These are phyloP conservation scores for Diorhabda carinulata DNA, from an alignment of 1,140 invertebrate species.

Conservation along the genomic window DNA sequence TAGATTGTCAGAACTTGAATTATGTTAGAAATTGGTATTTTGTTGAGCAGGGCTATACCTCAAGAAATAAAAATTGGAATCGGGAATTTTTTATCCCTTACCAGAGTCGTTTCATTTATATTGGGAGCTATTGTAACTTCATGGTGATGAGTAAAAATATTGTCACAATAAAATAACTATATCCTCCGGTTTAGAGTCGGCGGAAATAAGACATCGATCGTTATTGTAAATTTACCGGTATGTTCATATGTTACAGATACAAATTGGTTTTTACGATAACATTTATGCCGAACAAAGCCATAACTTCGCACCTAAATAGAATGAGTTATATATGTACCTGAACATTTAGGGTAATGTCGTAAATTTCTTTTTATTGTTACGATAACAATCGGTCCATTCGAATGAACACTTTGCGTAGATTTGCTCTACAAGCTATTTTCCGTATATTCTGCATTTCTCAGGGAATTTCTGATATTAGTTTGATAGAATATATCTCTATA, in stretches of 20 bases:
- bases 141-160: no score
- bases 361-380: conserved; percentile 13
- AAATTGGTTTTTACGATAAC: conserved; percentile 14
- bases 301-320: conserved; percentile 9
- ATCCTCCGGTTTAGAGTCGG: no score
- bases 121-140: no score
- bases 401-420: conserved; percentile 9
- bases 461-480: neutral
- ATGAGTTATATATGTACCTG: conserved; percentile 14
- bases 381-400: conserved; percentile 12
- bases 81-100: no score
- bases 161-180: no score
- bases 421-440: neutral
- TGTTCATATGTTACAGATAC: conserved; percentile 14
- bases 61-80: no score
- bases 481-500: no score
- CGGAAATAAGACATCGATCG: conserved; percentile 14
- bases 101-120: no score
- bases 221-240: conserved; percentile 8
- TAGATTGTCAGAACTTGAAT: no score
- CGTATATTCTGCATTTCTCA: neutral
- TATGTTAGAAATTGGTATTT: no score
- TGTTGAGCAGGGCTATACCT: no score
- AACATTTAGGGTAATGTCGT: conserved; percentile 1
- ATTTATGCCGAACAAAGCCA: conserved; percentile 7